Base-by-base conservation (phyloP, 1,140 invertebrate species). In the Tyrophagus putrescentiae region DNA sequence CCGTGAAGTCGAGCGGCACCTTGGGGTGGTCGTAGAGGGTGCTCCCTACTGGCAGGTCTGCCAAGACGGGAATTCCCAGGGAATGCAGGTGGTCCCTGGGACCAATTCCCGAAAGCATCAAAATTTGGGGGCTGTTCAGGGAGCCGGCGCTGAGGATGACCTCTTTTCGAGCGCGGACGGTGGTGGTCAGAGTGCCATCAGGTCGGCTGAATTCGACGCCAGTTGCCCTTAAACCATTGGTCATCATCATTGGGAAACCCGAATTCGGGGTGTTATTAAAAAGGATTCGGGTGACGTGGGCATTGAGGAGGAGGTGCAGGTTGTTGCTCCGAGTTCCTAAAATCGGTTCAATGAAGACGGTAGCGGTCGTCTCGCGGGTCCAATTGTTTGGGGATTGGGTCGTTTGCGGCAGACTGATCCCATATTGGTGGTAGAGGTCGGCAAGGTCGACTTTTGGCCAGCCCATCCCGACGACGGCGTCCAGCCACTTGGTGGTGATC, bases 321-420 rank as follows among this genome's bases (percentile, higher is more conserved):
- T 95, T 96, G 25, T 77, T 78, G 3, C 85, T 72, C 36, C 23
- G n/a, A 4, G 85, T 76, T 0, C 83, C 82, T 0, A n/a, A n/a
- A n/a, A n/a, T n/a, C n/a, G 92, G 88, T 61, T 85, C 72, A 0
- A 96, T 72, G 65, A 94, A 96, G 0, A 87, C 89, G 70, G 87
- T 87, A 0, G 85, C 80, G 0, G 88, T 86, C 13, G 86, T 91
- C 70, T 90, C 94, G 3, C 93, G 76, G 33, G 82, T 83, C 0
- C 91, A 91, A 48, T 63, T 54, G 58, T 84, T 77, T 53, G 85
- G 84, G 0, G 86, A n/a, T n/a, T n/a, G n/a, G n/a, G n/a, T n/a
- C n/a, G n/a, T n/a, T n/a, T n/a, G n/a, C n/a, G n/a, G n/a, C n/a
- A n/a, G n/a, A n/a, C n/a, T n/a, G n/a, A n/a, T n/a, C n/a, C n/a